Evolutionary conservation across 2,113 vertebrate genomes (phyloP).

Genomic region (Leucopsar rothschildi): DNA sequence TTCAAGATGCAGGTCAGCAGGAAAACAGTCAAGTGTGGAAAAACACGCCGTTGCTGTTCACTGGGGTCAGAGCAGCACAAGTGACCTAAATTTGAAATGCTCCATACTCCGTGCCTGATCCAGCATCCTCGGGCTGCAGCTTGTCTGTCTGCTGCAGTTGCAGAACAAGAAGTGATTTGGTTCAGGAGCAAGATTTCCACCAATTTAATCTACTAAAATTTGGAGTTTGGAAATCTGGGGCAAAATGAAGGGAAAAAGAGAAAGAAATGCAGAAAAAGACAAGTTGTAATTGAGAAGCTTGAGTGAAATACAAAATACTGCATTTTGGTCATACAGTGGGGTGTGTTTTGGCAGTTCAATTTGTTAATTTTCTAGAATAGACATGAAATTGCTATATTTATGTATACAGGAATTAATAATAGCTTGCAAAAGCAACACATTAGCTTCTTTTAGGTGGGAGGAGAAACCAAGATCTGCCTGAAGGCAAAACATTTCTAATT

Average conservation of each 20-base stretch:
- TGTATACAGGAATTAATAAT: background rate
- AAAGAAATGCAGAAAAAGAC: background rate
- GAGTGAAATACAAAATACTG: background rate
- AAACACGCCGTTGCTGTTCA: rapidly evolving
- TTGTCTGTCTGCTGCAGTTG: background rate
- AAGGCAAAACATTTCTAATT: background rate
- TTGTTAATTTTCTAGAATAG: background rate
- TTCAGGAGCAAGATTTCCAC: background rate
- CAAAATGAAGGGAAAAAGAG: background rate
- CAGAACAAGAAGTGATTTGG: background rate
- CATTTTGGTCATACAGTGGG: background rate
- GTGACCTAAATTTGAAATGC: conserved; percentile 7
- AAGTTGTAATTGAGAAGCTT: background rate
- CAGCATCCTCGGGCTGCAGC: background rate
- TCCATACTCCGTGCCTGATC: rapidly evolving
- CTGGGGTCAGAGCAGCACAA: background rate
- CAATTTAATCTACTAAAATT: background rate
- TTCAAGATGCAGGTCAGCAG: rapidly evolving
- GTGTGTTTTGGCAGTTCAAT: background rate
- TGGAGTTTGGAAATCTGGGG: background rate
- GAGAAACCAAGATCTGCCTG: background rate
- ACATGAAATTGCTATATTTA: background rate
- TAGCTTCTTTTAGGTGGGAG: background rate
- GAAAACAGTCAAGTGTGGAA: background rate
- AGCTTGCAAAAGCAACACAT: background rate